Evolutionary conservation across 2,797 vertebrate genomes (phyloP).

Genomic region (Geotrypetes seraphini): DNA sequence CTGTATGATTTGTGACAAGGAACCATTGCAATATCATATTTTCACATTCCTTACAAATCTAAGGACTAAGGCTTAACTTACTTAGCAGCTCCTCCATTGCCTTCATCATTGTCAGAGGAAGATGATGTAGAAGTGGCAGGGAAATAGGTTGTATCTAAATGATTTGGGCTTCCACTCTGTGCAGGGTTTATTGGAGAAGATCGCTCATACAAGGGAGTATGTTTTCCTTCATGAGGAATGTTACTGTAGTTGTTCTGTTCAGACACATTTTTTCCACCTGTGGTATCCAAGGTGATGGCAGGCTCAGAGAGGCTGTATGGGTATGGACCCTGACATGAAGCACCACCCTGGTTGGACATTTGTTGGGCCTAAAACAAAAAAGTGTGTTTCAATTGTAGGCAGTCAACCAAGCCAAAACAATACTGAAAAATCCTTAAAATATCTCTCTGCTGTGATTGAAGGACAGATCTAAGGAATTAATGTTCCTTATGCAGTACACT

Average conservation of each 20-base stretch:
- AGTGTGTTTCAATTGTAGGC: neutral
- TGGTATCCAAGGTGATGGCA: slow-evolving; percentile 48
- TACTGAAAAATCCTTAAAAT: neutral
- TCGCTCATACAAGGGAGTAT: slow-evolving; percentile 86
- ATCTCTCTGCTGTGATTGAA: no score
- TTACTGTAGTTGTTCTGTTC: slow-evolving; percentile 80
- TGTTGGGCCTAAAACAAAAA: slow-evolving; percentile 55
- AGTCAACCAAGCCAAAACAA: neutral
- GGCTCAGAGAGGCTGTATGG: slow-evolving; percentile 59
- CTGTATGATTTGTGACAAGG: no score
- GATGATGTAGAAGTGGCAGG: slow-evolving; percentile 78
- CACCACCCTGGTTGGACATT: slow-evolving; percentile 49
- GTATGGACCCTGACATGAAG: slow-evolving; percentile 57
- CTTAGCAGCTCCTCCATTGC: slow-evolving; percentile 72
- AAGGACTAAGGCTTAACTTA: no score
- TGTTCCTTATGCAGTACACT: no score
- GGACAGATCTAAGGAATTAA: no score
- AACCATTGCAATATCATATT: no score
- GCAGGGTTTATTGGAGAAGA: slow-evolving; percentile 75
- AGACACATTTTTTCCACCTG: slow-evolving; percentile 58
- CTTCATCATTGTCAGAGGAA: slow-evolving; percentile 82
- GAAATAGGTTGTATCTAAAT: slow-evolving; percentile 69
- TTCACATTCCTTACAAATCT: no score
- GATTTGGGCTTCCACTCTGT: slow-evolving; percentile 66
- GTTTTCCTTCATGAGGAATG: slow-evolving; percentile 86